A percentile compares a stretch with the other conserved stretches of the same genome.
These are phyloP conservation scores for Parnassius glacialis DNA, from an alignment of 2,888 invertebrate genomes.

Conservation along the genomic window DNA sequence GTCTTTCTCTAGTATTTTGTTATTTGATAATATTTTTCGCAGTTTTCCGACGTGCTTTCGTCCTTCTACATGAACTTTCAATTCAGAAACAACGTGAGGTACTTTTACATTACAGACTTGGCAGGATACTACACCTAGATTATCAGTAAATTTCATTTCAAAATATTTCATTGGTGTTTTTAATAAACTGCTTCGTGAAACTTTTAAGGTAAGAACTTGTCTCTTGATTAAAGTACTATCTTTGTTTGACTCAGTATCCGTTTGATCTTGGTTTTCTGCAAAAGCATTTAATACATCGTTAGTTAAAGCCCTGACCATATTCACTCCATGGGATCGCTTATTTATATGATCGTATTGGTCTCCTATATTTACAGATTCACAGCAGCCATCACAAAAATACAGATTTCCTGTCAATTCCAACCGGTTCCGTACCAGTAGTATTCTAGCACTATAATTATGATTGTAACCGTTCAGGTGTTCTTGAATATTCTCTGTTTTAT, in stretches of 20 bases:
- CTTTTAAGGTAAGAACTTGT: neutral
- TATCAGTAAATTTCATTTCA: neutral
- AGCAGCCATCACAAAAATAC: conserved; percentile 6
- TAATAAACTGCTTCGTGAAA: neutral
- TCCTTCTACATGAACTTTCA: neutral
- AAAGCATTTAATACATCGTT: neutral
- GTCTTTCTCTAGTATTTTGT: no score
- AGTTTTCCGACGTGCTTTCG: no score
- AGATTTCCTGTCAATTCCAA: neutral
- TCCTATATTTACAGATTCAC: neutral
- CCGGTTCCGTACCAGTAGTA: neutral
- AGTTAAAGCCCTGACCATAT: neutral
- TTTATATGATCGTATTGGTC: no score
- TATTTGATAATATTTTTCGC: no score
- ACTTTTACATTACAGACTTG: conserved; percentile 13
- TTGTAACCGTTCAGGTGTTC: neutral
- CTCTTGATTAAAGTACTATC: neutral
- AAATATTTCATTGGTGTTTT: neutral
- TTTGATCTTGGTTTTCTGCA: neutral
- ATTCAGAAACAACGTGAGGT: neutral
- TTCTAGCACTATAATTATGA: neutral
- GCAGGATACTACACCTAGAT: conserved; percentile 1
- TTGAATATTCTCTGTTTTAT: neutral
- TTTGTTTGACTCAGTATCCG: neutral
- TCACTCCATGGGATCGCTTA: neutral